Percentiles rank a stretch among this genome's conserved stretches.
phyloP scores from a whole-genome alignment of 2,797 vertebrate species.

The Catamblyrhynchus diadema region DNA sequence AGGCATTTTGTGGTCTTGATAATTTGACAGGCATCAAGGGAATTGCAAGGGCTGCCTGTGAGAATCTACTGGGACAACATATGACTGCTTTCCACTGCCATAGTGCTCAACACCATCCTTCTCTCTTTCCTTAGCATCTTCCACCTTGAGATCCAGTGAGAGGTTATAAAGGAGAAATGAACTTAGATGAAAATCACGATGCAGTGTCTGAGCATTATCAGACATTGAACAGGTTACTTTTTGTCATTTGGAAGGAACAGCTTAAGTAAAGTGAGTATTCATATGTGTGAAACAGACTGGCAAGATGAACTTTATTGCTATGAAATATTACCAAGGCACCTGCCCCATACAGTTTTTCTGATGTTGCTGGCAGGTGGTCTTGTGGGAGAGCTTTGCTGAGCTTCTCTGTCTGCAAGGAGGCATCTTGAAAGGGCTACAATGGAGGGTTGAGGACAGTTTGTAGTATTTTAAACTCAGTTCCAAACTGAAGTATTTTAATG shows the following conservation, averaged over 20 bases:
- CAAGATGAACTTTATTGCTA: background rate
- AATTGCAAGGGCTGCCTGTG: background rate
- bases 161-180: background rate
- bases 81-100: background rate
- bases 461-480: background rate
- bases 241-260: background rate
- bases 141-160: background rate
- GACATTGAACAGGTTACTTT: background rate
- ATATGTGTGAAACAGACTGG: background rate
- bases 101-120: background rate
- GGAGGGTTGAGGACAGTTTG: background rate
- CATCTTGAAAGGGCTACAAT: background rate
- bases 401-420: background rate
- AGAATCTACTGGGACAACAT: background rate
- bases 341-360: background rate
- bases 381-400: background rate
- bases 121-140: background rate
- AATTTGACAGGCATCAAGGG: background rate
- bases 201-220: background rate
- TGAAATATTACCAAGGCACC: background rate
- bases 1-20: background rate
- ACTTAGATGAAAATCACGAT: background rate
- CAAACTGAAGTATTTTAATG: background rate
- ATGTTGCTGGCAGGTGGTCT: background rate
- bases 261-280: background rate